Evolutionary conservation across 2,113 vertebrate genomes (phyloP).

Genomic region (Pluvianellus socialis): DNA sequence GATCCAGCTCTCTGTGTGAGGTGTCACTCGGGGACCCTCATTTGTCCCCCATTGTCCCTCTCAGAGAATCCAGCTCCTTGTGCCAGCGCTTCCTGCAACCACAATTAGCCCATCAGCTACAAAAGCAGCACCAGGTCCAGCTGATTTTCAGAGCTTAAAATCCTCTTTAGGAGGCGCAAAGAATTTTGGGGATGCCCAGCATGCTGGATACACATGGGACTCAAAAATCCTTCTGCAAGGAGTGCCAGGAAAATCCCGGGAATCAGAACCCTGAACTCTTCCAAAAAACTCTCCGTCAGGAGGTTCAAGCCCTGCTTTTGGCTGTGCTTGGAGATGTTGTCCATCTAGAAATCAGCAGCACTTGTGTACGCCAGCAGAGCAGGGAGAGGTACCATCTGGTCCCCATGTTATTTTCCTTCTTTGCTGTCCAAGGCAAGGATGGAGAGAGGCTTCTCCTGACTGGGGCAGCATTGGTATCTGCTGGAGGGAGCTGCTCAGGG

Average conservation of each 20-base stretch:
- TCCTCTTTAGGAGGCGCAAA: neutral
- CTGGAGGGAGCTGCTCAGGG: neutral
- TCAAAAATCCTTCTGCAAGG: neutral
- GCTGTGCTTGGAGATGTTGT: fast-evolving
- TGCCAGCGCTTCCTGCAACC: neutral
- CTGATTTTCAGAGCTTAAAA: neutral
- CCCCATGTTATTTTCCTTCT: neutral
- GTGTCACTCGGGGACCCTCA: neutral
- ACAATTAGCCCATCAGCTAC: neutral
- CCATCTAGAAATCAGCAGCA: neutral
- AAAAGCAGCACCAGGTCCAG: neutral
- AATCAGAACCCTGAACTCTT: neutral
- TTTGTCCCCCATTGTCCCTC: neutral
- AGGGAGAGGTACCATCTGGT: neutral
- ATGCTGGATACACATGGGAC: neutral
- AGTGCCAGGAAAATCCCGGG: neutral
- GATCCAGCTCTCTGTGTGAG: fast-evolving
- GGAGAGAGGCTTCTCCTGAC: neutral
- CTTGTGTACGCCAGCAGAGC: neutral
- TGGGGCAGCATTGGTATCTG: too few species aligned
- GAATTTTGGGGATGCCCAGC: neutral
- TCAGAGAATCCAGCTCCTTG: neutral
- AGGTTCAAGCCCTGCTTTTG: neutral
- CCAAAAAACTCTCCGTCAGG: neutral
- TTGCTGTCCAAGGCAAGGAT: neutral